Evolutionary conservation across 2,888 invertebrate species (phyloP).

Genomic region (Dasypogon diadema): DNA sequence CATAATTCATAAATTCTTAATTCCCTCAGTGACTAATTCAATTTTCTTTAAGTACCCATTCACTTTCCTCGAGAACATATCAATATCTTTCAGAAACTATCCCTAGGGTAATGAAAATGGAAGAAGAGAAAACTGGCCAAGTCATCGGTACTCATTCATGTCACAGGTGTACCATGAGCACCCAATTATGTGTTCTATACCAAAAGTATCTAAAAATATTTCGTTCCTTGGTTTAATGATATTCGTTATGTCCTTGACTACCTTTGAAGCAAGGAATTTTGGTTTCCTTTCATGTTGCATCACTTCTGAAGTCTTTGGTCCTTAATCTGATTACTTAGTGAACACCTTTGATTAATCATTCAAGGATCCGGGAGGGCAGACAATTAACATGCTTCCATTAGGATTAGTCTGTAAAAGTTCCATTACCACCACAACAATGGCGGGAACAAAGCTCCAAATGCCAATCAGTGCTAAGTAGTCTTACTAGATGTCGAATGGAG

Average conservation of each 20-base stretch:
- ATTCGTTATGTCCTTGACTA: neutral
- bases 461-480: constrained; percentile 10
- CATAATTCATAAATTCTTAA: constrained; percentile 18
- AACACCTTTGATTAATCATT: constrained; percentile 47
- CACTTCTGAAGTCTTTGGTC: constrained; percentile 17
- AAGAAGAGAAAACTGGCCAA: constrained; percentile 1
- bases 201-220: neutral
- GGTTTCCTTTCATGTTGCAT: constrained; percentile 7
- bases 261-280: neutral
- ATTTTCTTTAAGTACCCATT: neutral
- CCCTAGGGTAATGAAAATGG: neutral
- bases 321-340: constrained; percentile 36
- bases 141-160: constrained; percentile 2
- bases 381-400: constrained; percentile 42
- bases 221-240: neutral
- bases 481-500: neutral
- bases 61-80: neutral
- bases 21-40: neutral
- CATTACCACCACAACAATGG: neutral
- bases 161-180: constrained; percentile 14
- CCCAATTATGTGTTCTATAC: constrained; percentile 8
- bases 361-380: constrained; percentile 23
- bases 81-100: neutral
- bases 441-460: neutral
- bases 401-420: constrained; percentile 26